These are phyloP conservation scores for Pristiophorus japonicus DNA, from an alignment of 2,113 vertebrate species.

Conservation along the genomic window DNA sequence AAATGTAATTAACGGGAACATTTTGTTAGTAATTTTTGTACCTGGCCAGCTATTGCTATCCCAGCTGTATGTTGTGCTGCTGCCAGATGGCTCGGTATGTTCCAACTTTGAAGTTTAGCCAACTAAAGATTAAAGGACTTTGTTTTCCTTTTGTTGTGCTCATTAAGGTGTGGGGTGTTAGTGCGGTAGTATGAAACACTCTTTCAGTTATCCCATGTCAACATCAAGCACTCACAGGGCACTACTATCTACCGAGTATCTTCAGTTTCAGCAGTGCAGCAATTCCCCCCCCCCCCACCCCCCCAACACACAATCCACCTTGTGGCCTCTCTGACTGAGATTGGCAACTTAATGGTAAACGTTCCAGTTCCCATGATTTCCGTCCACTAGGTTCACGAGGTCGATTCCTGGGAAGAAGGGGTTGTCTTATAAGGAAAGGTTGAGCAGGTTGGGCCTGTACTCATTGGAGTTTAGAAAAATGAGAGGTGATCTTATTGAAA, in stretches of 20 bases:
- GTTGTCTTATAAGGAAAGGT: too few species aligned
- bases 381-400: too few species aligned
- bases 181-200: not conserved
- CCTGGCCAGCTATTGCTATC: slow-evolving; percentile 28
- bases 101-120: slow-evolving; percentile 18
- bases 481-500: too few species aligned
- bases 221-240: not conserved
- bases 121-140: slow-evolving; percentile 27
- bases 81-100: slow-evolving; percentile 28
- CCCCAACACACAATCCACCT: not conserved
- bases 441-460: too few species aligned
- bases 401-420: too few species aligned
- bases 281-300: not conserved
- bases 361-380: not conserved
- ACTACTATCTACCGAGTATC: not conserved
- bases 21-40: slow-evolving; percentile 30
- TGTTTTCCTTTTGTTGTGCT: not conserved
- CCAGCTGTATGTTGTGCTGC: slow-evolving; percentile 20
- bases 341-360: not conserved
- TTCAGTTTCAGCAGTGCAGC: not conserved
- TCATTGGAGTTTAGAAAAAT: too few species aligned
- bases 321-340: not conserved
- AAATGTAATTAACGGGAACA: slow-evolving; percentile 35
- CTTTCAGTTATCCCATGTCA: not conserved
- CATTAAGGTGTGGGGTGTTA: not conserved